Conservation (phyloP, 2,113 vertebrate genomes). For the Sebastes schlegelii region DNA sequence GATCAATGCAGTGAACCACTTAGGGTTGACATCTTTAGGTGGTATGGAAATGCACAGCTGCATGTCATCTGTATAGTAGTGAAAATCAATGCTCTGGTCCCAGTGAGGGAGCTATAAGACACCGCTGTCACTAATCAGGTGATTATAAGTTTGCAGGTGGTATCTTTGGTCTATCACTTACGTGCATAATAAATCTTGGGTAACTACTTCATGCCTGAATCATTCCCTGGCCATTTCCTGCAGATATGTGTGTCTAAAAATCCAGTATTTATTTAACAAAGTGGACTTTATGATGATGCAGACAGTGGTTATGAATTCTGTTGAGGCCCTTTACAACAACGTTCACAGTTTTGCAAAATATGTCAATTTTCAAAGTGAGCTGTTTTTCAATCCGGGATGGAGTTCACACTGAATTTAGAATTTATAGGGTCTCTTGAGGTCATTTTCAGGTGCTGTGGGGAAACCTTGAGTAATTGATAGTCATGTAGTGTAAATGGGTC, state of each 20-base stretch:
- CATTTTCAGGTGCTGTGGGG: neutral
- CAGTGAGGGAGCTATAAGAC: slow-evolving; percentile 6
- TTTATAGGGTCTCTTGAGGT: neutral
- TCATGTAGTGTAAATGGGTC: slow-evolving; percentile 38
- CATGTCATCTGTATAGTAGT: slow-evolving; percentile 9
- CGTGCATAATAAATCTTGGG: neutral
- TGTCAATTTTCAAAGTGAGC: neutral
- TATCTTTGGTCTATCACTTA: slow-evolving; percentile 8
- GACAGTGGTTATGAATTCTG: neutral
- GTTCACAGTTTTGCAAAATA: neutral
- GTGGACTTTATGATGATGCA: neutral
- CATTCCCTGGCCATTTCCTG: neutral
- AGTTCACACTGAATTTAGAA: neutral
- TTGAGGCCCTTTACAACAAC: neutral
- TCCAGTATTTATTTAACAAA: neutral
- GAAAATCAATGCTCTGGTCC: slow-evolving; percentile 39
- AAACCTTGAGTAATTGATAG: slow-evolving; percentile 23
- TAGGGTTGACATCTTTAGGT: slow-evolving; percentile 8
- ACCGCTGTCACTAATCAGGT: slow-evolving; percentile 26
- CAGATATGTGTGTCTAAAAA: neutral
- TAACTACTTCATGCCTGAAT: neutral
- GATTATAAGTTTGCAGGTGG: slow-evolving; percentile 13
- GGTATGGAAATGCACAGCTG: slow-evolving; percentile 34
- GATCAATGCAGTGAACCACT: slow-evolving; percentile 34
- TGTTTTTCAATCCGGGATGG: neutral